A percentile compares a stretch with the other conserved stretches of the same genome.
These are phyloP conservation scores for Otus sunia DNA, from an alignment of 2,113 vertebrate genomes.

Conservation along the genomic window DNA sequence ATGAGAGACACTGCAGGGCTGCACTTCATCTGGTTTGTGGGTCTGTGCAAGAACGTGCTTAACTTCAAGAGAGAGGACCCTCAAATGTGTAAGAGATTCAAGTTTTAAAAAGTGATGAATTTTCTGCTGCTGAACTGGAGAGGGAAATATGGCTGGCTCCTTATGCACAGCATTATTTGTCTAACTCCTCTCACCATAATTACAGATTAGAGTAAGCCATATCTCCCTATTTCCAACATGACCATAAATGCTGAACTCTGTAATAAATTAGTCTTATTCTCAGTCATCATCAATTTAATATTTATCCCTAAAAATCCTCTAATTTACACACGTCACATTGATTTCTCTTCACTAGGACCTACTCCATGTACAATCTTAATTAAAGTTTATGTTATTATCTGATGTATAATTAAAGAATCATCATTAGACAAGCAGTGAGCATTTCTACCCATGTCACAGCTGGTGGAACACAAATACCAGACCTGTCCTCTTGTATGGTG, in stretches of 20 bases:
- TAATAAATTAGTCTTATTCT: background rate
- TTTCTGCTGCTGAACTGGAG: background rate
- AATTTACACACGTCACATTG: background rate
- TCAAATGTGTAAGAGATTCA: background rate
- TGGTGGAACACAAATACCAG: background rate
- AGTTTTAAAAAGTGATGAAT: background rate
- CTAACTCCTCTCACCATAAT: background rate
- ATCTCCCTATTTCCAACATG: background rate
- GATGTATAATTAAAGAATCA: background rate
- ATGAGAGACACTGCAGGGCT: background rate
- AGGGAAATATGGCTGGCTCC: background rate
- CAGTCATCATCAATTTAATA: background rate
- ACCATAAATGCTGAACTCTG: background rate
- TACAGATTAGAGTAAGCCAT: background rate
- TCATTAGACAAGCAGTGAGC: background rate
- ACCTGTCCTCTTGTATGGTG: background rate
- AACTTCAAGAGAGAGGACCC: background rate
- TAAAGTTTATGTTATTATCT: background rate
- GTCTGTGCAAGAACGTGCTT: accelerated
- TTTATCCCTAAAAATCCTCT: background rate
- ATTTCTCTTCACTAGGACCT: background rate
- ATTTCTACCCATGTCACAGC: background rate
- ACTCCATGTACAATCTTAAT: background rate
- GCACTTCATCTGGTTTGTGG: background rate
- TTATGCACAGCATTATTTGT: background rate